Conservation (phyloP, 1,140 invertebrate genomes). For the Ips nitidus region DNA sequence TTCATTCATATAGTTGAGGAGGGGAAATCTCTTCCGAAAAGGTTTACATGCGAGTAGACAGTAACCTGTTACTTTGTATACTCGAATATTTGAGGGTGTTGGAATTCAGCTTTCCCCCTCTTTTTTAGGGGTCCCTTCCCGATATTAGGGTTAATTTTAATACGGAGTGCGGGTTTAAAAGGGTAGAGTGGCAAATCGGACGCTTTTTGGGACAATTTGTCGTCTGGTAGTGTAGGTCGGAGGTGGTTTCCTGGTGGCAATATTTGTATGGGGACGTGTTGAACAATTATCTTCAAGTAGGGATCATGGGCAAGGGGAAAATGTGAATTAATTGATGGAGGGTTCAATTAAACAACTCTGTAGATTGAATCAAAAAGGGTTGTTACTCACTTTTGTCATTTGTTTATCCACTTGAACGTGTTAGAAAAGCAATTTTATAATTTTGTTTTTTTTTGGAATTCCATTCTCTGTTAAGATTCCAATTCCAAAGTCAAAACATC, state of each 20-base stretch:
- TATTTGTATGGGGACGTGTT: background rate
- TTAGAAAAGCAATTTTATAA: too few relatives aligned
- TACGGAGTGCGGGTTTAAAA: constrained; percentile 20
- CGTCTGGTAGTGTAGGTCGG: constrained; percentile 11
- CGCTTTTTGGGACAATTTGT: constrained; percentile 24
- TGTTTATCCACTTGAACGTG: too few relatives aligned
- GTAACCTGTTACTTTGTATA: constrained; percentile 30
- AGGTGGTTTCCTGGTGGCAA: constrained; percentile 3
- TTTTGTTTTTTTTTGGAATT: too few relatives aligned
- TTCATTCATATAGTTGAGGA: constrained; percentile 14
- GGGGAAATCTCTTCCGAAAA: constrained; percentile 23
- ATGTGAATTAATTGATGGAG: too few relatives aligned
- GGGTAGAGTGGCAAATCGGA: constrained; percentile 23
- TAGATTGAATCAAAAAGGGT: too few relatives aligned
- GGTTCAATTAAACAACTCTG: too few relatives aligned
- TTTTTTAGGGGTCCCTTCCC: constrained; percentile 23
- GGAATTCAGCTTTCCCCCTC: constrained; percentile 21
- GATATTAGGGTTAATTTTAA: constrained; percentile 32
- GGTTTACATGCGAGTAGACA: background rate
- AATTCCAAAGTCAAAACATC: too few relatives aligned
- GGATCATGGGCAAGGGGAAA: too few relatives aligned
- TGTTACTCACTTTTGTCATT: too few relatives aligned
- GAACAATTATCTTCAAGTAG: background rate
- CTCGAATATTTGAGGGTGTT: constrained; percentile 20
- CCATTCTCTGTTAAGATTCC: too few relatives aligned